Conservation (phyloP, 2,888 invertebrate genomes). For the Strigamia maritima region DNA sequence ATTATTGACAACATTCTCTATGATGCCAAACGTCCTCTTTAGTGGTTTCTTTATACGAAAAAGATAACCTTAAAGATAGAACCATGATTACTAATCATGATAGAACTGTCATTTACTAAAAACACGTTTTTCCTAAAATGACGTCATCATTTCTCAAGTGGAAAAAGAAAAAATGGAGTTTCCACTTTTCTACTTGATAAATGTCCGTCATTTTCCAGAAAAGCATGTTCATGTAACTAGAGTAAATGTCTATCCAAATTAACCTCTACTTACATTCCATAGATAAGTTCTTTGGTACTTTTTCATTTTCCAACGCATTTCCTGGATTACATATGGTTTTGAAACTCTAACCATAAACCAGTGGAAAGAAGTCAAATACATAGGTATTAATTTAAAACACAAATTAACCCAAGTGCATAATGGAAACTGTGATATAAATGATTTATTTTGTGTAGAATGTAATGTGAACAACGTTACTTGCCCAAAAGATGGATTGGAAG, state of each 20-base stretch:
- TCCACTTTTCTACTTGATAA: too few relatives aligned
- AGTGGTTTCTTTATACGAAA: neutral
- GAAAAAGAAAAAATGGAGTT: too few relatives aligned
- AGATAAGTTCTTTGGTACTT: constrained; percentile 47
- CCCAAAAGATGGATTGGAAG: constrained; percentile 71
- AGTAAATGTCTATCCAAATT: too few relatives aligned
- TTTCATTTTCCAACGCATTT: constrained; percentile 49
- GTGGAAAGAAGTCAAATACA: constrained; percentile 49
- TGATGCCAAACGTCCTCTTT: neutral
- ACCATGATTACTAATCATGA: neutral
- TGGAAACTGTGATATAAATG: too few relatives aligned
- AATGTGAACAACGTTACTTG: constrained; percentile 67
- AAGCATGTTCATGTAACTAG: too few relatives aligned
- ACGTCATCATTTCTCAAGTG: too few relatives aligned
- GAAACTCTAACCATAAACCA: constrained; percentile 52
- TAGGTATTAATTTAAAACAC: too few relatives aligned
- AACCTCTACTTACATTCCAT: constrained; percentile 43
- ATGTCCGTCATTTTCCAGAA: constrained; percentile 46
- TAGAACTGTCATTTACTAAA: neutral
- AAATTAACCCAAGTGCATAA: too few relatives aligned
- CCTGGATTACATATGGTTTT: constrained; percentile 53
- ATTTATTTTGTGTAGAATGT: constrained; percentile 41
- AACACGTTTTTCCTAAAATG: too few relatives aligned
- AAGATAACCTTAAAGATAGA: neutral
- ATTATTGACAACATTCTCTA: neutral